These are phyloP conservation scores for Equus quagga DNA, from an alignment of 2,113 vertebrate species.

Conservation along the genomic window DNA sequence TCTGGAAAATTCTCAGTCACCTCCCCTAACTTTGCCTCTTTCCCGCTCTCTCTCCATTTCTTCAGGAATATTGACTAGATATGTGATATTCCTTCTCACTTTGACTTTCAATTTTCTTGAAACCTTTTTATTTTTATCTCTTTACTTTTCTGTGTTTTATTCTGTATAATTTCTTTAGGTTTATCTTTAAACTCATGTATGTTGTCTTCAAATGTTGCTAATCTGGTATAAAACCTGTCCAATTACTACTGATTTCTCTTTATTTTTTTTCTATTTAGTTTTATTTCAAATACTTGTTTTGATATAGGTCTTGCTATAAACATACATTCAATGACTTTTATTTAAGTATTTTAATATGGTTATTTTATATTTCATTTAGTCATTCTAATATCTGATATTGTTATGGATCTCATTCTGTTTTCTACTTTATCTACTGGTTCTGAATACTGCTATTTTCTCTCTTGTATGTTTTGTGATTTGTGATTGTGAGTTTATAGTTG, in stretches of 20 bases:
- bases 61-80: neutral
- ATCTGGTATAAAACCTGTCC: neutral
- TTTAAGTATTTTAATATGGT: neutral
- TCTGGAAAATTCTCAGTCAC: neutral
- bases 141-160: neutral
- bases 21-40: neutral
- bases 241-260: neutral
- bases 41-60: neutral
- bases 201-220: neutral
- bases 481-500: slow-evolving; percentile 2
- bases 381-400: neutral
- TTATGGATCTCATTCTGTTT: neutral
- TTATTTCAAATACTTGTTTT: neutral
- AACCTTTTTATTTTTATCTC: neutral
- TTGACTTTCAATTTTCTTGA: neutral
- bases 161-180: neutral
- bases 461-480: slow-evolving; percentile 6
- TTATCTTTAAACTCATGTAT: neutral
- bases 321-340: neutral
- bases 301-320: neutral
- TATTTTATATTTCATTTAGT: neutral
- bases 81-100: neutral
- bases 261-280: neutral
- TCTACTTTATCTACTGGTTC: neutral
- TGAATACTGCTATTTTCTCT: neutral